A percentile compares a stretch with the other conserved stretches of the same genome.
These are phyloP conservation scores for Rhinopomastus cyanomelas DNA, from an alignment of 2,113 vertebrate species.

Conservation along the genomic window DNA sequence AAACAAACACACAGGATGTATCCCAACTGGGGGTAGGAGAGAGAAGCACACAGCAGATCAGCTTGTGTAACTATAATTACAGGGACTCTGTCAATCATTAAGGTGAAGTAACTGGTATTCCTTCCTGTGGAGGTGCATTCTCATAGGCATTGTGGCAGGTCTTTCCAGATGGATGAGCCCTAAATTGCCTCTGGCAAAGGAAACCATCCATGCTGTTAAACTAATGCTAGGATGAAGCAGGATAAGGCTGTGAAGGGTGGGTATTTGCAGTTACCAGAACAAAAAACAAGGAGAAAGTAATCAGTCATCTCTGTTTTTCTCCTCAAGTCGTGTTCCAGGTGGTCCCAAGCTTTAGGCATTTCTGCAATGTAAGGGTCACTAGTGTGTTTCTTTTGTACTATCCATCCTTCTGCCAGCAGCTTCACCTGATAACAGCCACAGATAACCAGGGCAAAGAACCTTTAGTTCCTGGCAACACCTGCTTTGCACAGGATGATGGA, in stretches of 20 bases:
- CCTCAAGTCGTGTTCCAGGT: conserved; percentile 37
- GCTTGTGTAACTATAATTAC: conserved; percentile 23
- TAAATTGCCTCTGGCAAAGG: conserved; percentile 50
- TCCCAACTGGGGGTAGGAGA: not conserved
- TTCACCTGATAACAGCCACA: conserved; percentile 26
- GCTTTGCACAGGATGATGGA: not conserved
- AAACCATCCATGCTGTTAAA: conserved; percentile 1
- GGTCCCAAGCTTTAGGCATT: conserved; percentile 28
- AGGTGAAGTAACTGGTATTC: not conserved
- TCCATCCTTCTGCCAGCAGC: not conserved
- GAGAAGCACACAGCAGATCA: not conserved
- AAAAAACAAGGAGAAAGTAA: not conserved
- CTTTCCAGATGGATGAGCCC: conserved; percentile 43
- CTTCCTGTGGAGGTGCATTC: conserved; percentile 36
- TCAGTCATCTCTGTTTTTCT: not conserved
- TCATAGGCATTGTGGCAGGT: not conserved
- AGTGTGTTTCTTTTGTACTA: not conserved
- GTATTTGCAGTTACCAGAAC: conserved; percentile 3
- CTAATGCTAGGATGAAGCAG: conserved; percentile 11
- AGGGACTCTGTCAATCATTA: conserved; percentile 57
- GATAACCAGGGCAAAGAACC: not conserved
- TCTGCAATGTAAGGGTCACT: conserved; percentile 23
- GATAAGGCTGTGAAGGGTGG: conserved; percentile 11
- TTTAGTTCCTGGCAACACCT: conserved; percentile 11
- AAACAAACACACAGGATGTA: conserved; percentile 18